A percentile compares a stretch with the other conserved stretches of the same genome.
These are phyloP conservation scores for Drosophila merina DNA, from an alignment of 2,888 invertebrate genomes.

Conservation along the genomic window DNA sequence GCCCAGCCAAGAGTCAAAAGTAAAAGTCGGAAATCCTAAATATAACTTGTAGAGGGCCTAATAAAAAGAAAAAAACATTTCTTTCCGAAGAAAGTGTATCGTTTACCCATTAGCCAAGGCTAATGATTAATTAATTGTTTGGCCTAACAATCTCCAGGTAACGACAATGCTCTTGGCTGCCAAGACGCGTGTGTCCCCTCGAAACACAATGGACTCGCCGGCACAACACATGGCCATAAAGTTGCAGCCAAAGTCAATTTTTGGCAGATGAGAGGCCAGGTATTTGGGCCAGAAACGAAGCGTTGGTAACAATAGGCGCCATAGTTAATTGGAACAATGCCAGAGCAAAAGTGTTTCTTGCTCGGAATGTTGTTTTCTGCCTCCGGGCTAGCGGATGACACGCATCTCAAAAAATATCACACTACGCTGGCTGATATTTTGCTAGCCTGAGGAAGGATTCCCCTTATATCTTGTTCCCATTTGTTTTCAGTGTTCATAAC, in stretches of 20 bases:
- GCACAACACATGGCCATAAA: constrained; percentile 6
- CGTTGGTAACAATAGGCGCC: constrained; percentile 55
- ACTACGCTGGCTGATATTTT: too few relatives aligned
- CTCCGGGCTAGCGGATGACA: constrained; percentile 13
- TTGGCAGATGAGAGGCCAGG: neutral
- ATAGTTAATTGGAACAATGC: constrained; percentile 63
- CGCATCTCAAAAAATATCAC: neutral
- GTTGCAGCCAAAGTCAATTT: constrained; percentile 18
- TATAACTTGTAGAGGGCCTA: neutral
- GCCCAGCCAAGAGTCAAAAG: neutral
- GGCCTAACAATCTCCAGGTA: constrained; percentile 27
- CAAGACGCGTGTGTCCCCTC: constrained; percentile 15
- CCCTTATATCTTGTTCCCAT: neutral
- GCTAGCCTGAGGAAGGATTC: too few relatives aligned
- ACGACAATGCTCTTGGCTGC: constrained; percentile 12
- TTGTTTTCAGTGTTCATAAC: neutral
- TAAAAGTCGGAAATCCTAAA: neutral
- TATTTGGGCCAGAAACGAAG: constrained; percentile 10
- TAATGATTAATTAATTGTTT: constrained; percentile 56
- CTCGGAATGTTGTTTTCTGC: constrained; percentile 21
- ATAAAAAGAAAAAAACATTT: neutral
- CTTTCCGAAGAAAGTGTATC: constrained; percentile 16
- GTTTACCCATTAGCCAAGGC: constrained; percentile 32
- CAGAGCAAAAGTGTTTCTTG: constrained; percentile 22
- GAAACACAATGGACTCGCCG: constrained; percentile 17